Evolutionary conservation across 2,113 vertebrate genomes (phyloP), one percentile per base, ranked within the genome.

Genomic region (Pungitius pungitius): DNA sequence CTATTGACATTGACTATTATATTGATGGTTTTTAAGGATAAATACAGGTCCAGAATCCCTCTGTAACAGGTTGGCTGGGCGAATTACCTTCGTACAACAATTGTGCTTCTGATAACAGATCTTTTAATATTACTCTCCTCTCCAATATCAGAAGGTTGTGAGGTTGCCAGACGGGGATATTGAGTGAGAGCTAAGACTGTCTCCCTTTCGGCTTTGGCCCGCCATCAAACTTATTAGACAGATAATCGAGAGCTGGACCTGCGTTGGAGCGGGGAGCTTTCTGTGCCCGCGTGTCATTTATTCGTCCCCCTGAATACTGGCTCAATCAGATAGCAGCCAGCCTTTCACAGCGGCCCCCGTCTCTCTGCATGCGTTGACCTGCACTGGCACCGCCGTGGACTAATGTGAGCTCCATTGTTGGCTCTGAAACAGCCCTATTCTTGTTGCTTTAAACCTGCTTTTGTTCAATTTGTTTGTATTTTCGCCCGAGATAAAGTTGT

Each of bases 91-190:
- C 35, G 1, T 85, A 68, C 49, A 49, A 73, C 65, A 79, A 59
- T 45, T 72, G 62, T 35, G 37, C 43, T 20, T 47, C 60, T 65
- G 86, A 91, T 89, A 89, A 83, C 72, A 77, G 79, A 90, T 89
- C 87, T 87, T 89, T 90, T 88, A 89, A 88, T 91, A 88, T 87
- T 56, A 63, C 66, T 67, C 67, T 75, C 27, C 45, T 66, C 59
- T 63, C 69, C 73, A 69, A 69, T 79, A 87, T 80, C 69, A 73
- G 63, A 62, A 71, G 68, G 66, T 40, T 81, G 84, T 64, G 78
- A 40, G 26, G 64, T 37, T 86, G 80, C 75, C 77, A 83, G 75
- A 54, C 65, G 69, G 76, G 69, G 84, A 84, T 85, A 87, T 82
- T 85, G 77, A 84, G 66, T 17, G 24, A 22, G 75, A 79, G 63